A percentile compares a stretch with the other conserved stretches of the same genome.
Evolutionary conservation across 2,888 invertebrate species (phyloP).

Genomic region (Ceraclea dissimilis): DNA sequence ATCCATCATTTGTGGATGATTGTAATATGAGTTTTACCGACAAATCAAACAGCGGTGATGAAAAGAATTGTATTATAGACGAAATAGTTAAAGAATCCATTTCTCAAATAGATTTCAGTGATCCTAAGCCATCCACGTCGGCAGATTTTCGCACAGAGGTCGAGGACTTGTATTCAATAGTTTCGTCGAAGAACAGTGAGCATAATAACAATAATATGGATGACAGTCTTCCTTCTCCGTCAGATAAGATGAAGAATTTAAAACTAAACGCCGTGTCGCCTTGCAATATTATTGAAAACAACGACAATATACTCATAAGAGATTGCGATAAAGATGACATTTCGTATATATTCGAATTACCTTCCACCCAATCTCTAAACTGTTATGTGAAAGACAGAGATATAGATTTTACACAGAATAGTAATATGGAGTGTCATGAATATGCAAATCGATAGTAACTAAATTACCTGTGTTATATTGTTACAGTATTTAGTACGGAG

Average conservation of each 20-base stretch:
- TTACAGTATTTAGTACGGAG: no score
- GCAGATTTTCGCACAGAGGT: constrained; percentile 1
- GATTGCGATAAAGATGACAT: not conserved
- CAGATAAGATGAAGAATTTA: constrained; percentile 56
- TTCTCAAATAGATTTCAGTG: constrained; percentile 33
- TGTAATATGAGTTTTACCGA: not conserved
- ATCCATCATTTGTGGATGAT: constrained; percentile 33
- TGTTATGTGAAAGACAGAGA: constrained; percentile 6
- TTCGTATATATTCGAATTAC: not conserved
- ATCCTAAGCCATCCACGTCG: constrained; percentile 11
- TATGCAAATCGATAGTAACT: no score
- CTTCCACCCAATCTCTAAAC: not conserved
- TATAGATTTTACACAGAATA: not conserved
- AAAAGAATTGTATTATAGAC: constrained; percentile 30
- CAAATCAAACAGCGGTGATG: constrained; percentile 27
- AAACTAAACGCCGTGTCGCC: constrained; percentile 34
- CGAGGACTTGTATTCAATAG: constrained; percentile 21
- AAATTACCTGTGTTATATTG: no score
- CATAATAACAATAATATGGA: constrained; percentile 25
- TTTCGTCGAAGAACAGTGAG: constrained; percentile 16
- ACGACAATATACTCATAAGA: not conserved
- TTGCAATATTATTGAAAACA: not conserved
- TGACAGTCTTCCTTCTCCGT: constrained; percentile 55
- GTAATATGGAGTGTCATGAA: not conserved
- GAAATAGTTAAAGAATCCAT: constrained; percentile 38